These are phyloP conservation scores for Drosophila murphyi DNA, from an alignment of 1,140 invertebrate species.

Conservation along the genomic window DNA sequence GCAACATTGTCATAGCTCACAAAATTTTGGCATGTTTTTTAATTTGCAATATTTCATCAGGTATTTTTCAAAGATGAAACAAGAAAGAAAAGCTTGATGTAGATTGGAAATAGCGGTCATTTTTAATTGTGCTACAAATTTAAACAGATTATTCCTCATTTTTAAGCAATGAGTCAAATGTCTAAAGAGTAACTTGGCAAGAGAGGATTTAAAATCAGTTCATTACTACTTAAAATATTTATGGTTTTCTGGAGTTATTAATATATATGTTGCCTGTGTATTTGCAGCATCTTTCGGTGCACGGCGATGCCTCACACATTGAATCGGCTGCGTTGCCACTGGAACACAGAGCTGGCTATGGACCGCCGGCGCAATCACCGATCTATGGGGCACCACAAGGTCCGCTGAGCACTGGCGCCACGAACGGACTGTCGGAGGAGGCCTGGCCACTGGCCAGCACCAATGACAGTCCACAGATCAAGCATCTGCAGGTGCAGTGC, in stretches of 20 bases:
- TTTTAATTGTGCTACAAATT: too few species aligned
- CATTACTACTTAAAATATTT: too few species aligned
- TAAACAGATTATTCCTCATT: too few species aligned
- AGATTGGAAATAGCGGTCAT: too few species aligned
- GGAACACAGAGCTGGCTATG: slow-evolving; percentile 90
- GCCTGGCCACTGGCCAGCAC: slow-evolving; percentile 92
- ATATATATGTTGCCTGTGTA: neutral
- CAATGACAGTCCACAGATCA: slow-evolving; percentile 94
- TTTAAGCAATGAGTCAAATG: too few species aligned
- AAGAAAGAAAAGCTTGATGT: too few species aligned
- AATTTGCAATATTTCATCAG: neutral
- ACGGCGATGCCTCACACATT: slow-evolving; percentile 89
- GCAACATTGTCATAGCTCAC: slow-evolving; percentile 11
- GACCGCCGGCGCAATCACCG: slow-evolving; percentile 88
- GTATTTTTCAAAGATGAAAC: neutral
- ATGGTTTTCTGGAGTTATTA: too few species aligned
- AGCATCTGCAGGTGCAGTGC: slow-evolving; percentile 96
- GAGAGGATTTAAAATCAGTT: too few species aligned
- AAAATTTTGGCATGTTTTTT: too few species aligned
- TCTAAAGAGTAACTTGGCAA: too few species aligned
- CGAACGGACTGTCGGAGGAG: slow-evolving; percentile 85
- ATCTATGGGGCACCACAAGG: slow-evolving; percentile 86
- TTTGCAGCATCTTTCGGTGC: slow-evolving; percentile 87
- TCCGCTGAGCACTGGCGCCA: slow-evolving; percentile 79
- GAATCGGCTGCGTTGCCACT: slow-evolving; percentile 92